Percentiles rank a stretch among this genome's conserved stretches.
phyloP scores from a whole-genome alignment of 1,140 invertebrate genomes.

The Drosophila malerkotliana region DNA sequence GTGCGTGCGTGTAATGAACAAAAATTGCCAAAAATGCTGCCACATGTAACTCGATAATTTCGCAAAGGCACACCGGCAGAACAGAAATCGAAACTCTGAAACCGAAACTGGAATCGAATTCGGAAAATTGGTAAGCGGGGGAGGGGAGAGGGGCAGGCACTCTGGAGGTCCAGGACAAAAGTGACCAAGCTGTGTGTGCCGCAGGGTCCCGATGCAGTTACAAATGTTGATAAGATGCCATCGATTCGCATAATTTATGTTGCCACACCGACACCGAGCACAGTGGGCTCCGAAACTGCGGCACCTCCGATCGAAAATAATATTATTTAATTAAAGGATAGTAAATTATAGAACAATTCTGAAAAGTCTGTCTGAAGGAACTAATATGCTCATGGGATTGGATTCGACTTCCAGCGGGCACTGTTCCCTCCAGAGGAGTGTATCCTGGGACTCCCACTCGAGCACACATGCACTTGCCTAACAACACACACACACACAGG shows the following conservation, averaged over 20 bases:
- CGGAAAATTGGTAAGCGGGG: slow-evolving; percentile 11
- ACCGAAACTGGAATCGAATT: slow-evolving; percentile 38
- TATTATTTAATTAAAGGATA: not conserved
- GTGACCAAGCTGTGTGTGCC: slow-evolving; percentile 4
- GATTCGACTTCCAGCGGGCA: slow-evolving; percentile 5
- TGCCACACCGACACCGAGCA: slow-evolving; percentile 2
- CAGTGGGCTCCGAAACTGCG: slow-evolving; percentile 17
- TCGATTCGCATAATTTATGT: slow-evolving; percentile 56
- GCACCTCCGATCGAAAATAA: not conserved
- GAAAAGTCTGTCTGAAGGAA: not conserved
- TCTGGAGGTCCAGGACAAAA: slow-evolving; percentile 16
- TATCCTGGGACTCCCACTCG: slow-evolving; percentile 9
- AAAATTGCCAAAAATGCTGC: not conserved
- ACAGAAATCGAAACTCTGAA: slow-evolving; percentile 13
- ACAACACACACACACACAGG: slow-evolving; percentile 1
- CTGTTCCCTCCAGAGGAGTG: slow-evolving; percentile 2
- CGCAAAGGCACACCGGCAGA: not conserved
- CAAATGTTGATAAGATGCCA: slow-evolving; percentile 60
- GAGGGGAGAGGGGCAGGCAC: not conserved
- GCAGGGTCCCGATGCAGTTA: slow-evolving; percentile 23
- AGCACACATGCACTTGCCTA: slow-evolving; percentile 1
- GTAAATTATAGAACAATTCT: not conserved
- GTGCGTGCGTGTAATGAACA: not conserved
- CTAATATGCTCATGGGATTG: not conserved
- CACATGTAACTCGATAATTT: slow-evolving; percentile 42